Percentiles rank a stretch among this genome's conserved stretches.
Evolutionary conservation across 2,797 vertebrate species (phyloP).

Genomic region (Miichthys miiuy): DNA sequence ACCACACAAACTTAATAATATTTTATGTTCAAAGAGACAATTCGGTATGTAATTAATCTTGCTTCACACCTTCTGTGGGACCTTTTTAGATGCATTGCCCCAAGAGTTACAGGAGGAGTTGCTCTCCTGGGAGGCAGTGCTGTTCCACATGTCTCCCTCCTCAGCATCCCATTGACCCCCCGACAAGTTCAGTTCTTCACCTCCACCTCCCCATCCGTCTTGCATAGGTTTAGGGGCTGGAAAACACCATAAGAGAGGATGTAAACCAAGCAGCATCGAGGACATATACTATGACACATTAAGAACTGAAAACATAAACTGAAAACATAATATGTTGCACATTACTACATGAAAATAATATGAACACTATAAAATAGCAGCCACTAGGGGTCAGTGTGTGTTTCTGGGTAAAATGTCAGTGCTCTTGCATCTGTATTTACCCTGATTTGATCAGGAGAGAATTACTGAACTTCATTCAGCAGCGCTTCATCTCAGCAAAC

Average conservation of each 20-base stretch:
- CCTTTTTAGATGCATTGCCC: conserved; percentile 88
- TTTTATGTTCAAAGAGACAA: background rate
- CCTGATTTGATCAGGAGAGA: conserved; percentile 48
- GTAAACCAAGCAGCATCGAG: background rate
- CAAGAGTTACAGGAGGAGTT: conserved; percentile 88
- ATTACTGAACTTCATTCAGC: conserved; percentile 20
- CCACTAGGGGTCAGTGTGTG: conserved; percentile 79
- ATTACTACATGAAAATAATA: background rate
- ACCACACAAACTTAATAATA: background rate
- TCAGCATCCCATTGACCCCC: conserved; percentile 89
- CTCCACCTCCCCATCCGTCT: conserved; percentile 96
- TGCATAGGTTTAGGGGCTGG: conserved; percentile 98
- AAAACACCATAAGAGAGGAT: conserved; percentile 27
- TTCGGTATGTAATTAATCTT: background rate
- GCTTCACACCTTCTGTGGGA: conserved; percentile 87
- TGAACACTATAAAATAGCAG: background rate
- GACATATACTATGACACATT: background rate
- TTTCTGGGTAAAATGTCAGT: conserved; percentile 7
- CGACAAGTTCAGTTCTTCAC: conserved; percentile 90
- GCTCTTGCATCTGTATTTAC: conserved; percentile 22
- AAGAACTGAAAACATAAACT: background rate
- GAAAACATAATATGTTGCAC: background rate
- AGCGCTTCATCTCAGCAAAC: background rate
- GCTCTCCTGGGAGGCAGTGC: conserved; percentile 91
- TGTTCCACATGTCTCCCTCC: conserved; percentile 98